phyloP scores from a whole-genome alignment of 2,888 invertebrate species.

The Drosophila multiciliata region DNA sequence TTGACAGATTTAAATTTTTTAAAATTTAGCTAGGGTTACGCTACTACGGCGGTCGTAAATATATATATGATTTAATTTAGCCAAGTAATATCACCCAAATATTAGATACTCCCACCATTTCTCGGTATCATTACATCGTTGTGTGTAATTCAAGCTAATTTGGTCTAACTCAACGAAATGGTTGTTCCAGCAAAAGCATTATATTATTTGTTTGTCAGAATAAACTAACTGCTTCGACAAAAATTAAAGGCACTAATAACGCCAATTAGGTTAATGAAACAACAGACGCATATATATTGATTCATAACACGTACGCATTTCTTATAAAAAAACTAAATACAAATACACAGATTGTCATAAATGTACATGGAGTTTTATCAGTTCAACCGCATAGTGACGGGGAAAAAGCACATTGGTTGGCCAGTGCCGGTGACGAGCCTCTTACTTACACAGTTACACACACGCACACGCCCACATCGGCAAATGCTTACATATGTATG shows the following conservation, averaged over 20 bases:
- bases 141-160: not conserved
- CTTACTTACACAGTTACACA: constrained; percentile 46
- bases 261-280: not conserved
- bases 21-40: not conserved
- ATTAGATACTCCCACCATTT: not conserved
- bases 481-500: not conserved
- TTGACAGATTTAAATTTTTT: not conserved
- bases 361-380: not conserved
- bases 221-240: not conserved
- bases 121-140: not conserved
- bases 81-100: not conserved
- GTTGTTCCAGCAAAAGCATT: not conserved
- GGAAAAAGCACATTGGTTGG: constrained; percentile 15
- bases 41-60: not conserved
- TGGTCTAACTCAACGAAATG: not conserved
- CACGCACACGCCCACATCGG: constrained; percentile 11
- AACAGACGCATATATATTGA: not conserved
- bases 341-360: not conserved
- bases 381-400: not conserved
- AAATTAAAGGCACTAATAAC: not conserved
- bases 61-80: not conserved
- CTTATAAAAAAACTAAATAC: not conserved
- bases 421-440: constrained; percentile 67
- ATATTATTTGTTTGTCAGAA: not conserved
- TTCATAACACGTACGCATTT: not conserved